Percentiles rank a stretch among this genome's conserved stretches.
Conservation (phyloP, 2,888 invertebrate species). For the Pseudolycoriella hygida region DNA sequence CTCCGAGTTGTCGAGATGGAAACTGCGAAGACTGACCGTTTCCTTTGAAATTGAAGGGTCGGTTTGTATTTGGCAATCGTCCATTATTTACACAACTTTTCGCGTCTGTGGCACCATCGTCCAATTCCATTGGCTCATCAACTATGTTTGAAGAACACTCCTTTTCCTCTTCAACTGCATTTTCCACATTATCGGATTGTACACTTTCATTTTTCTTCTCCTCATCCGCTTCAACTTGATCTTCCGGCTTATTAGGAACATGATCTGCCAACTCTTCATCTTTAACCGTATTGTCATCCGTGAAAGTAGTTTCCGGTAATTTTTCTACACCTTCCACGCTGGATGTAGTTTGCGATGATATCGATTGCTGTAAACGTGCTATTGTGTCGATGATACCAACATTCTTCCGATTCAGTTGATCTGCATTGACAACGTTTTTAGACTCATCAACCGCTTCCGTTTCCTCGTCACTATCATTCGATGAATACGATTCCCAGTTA, state of each 20-base stretch:
- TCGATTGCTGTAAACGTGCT: not conserved
- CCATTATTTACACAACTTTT: too few relatives aligned
- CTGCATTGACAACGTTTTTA: not conserved
- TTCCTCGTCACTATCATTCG: not conserved
- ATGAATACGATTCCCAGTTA: not conserved
- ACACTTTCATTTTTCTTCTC: not conserved
- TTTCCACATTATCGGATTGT: not conserved
- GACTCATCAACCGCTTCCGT: not conserved
- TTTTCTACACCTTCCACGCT: too few relatives aligned
- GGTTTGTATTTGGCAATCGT: not conserved
- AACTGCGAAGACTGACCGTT: too few relatives aligned
- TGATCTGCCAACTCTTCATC: too few relatives aligned
- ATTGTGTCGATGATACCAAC: not conserved
- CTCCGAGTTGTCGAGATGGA: not conserved
- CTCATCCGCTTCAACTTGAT: not conserved
- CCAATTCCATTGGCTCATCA: not conserved
- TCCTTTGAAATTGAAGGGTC: too few relatives aligned
- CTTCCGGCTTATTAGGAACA: too few relatives aligned
- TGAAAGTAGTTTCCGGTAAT: not conserved
- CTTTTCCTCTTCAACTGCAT: not conserved
- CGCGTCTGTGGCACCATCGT: not conserved
- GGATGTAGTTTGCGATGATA: not conserved
- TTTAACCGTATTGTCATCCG: not conserved
- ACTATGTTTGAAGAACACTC: not conserved
- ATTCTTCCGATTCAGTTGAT: not conserved